Evolutionary conservation across 2,113 vertebrate species (phyloP).

Genomic region (Caretta caretta): DNA sequence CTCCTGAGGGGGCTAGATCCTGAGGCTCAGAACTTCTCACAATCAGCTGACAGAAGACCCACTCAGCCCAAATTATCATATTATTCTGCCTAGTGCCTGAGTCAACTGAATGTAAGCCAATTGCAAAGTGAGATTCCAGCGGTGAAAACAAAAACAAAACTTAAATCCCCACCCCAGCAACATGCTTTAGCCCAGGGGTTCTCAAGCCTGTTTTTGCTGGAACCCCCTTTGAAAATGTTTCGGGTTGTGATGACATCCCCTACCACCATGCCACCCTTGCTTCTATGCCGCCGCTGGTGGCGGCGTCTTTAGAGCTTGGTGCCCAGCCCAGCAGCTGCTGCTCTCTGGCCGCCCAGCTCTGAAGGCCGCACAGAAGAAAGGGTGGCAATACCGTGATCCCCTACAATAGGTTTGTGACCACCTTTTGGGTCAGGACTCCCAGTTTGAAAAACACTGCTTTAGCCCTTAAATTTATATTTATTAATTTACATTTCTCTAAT

Average conservation of each 20-base stretch:
- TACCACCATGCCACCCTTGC: too few species aligned
- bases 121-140: neutral
- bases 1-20: rapidly evolving
- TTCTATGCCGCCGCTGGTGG: too few species aligned
- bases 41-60: rapidly evolving
- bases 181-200: neutral
- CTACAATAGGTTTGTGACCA: too few species aligned
- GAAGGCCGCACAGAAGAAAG: too few species aligned
- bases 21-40: neutral
- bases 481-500: neutral
- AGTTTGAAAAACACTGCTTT: neutral
- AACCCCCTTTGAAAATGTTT: too few species aligned
- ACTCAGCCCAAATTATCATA: neutral
- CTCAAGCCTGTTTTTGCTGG: too few species aligned
- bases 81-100: neutral
- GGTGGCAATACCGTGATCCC: too few species aligned
- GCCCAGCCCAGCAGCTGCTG: too few species aligned
- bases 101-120: rapidly evolving
- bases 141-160: neutral
- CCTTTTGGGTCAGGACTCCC: too few species aligned
- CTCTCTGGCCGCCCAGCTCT: too few species aligned
- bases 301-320: too few species aligned
- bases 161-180: neutral
- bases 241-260: too few species aligned
- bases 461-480: neutral